Conservation (phyloP, 2,113 vertebrate genomes). For the Prunella fulvescens region DNA sequence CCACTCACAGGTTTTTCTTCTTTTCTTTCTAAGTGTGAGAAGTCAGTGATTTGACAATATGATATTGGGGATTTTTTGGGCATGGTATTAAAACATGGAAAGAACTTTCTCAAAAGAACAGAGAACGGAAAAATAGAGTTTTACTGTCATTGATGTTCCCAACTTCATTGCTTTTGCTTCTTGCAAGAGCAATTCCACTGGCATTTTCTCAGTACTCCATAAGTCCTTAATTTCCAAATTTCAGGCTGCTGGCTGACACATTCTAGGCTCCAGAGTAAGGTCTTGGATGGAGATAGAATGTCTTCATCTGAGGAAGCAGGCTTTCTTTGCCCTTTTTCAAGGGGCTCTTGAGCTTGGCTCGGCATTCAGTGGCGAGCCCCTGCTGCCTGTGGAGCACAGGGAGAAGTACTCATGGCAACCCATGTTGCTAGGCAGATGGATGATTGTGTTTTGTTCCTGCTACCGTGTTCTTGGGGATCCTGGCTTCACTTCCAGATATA, state of each 20-base stretch:
- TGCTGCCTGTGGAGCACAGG: neutral
- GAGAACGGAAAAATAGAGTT: neutral
- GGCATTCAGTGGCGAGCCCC: neutral
- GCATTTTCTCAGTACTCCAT: neutral
- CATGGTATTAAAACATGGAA: neutral
- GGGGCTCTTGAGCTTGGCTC: neutral
- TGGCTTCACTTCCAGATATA: conserved; percentile 49
- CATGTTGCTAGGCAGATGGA: conserved; percentile 65
- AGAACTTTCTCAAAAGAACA: neutral
- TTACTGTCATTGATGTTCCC: neutral
- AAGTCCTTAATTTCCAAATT: neutral
- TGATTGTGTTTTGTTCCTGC: conserved; percentile 51
- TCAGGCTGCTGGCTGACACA: neutral
- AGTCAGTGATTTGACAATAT: neutral
- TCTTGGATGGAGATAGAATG: neutral
- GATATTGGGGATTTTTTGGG: neutral
- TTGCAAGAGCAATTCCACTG: neutral
- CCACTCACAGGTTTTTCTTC: neutral
- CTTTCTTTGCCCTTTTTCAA: neutral
- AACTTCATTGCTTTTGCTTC: neutral
- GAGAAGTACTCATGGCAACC: conserved; percentile 50
- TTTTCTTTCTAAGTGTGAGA: neutral
- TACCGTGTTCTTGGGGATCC: conserved; percentile 21
- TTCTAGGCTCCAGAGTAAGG: neutral
- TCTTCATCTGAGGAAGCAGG: neutral